Conservation (phyloP, 37 sponge, comb jelly and placozoan species). For the Oscarella lobularis region DNA sequence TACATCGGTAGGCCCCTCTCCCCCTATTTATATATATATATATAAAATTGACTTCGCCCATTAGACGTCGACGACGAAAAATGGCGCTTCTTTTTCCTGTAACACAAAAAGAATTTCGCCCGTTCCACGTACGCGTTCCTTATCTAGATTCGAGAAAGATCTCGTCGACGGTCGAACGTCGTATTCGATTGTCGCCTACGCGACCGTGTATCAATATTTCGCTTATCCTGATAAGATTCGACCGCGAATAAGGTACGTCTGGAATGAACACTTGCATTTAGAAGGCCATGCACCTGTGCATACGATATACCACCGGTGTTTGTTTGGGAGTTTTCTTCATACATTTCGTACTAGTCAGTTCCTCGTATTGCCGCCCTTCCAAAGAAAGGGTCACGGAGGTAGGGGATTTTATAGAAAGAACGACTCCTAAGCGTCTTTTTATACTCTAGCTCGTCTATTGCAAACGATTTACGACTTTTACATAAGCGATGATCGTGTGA, state of each 20-base stretch:
- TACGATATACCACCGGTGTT: too few species aligned
- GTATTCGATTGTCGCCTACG: constrained; percentile 68
- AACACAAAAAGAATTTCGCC: constrained; percentile 3
- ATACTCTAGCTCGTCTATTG: constrained; percentile 25
- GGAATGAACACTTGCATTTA: too few species aligned
- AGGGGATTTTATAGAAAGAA: too few species aligned
- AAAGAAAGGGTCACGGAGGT: constrained; percentile 76
- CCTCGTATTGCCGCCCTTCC: constrained; percentile 79
- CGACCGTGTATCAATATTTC: constrained; percentile 71
- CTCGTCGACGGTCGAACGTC: constrained; percentile 13
- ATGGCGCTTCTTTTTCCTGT: constrained; percentile 69
- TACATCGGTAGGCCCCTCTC: constrained; percentile 81
- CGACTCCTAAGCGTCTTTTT: neutral
- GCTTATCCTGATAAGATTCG: constrained; percentile 78
- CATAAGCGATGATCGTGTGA: constrained; percentile 15
- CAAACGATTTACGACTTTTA: constrained; percentile 54
- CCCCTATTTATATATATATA: too few species aligned
- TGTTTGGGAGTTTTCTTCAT: too few species aligned
- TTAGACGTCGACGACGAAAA: constrained; percentile 71
- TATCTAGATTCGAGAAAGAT: constrained; percentile 12
- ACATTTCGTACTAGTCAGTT: too few species aligned
- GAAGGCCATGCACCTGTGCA: too few species aligned
- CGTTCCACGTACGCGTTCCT: neutral
- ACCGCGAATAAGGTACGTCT: constrained; percentile 74
- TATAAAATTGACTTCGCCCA: too few species aligned